A percentile compares a stretch with the other conserved stretches of the same genome.
Conservation (phyloP, 2,888 invertebrate genomes). For the Sinohyriopsis cumingii region DNA sequence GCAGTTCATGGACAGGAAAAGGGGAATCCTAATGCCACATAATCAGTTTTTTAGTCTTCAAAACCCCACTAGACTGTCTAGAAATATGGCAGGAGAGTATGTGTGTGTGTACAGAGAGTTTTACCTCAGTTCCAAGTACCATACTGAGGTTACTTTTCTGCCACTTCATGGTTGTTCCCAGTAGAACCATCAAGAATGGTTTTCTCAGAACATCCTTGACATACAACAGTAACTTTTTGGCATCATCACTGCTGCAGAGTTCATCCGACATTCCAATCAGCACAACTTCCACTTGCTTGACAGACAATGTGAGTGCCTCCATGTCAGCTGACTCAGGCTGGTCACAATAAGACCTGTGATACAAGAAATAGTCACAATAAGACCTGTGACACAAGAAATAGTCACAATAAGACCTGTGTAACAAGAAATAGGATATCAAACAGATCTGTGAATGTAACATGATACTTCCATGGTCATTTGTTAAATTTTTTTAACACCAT, state of each 20-base stretch:
- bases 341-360: slow-evolving; percentile 57
- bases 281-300: slow-evolving; percentile 61
- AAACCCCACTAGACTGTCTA: too few relatives aligned
- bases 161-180: slow-evolving; percentile 62
- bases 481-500: too few relatives aligned
- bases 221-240: slow-evolving; percentile 57
- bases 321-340: slow-evolving; percentile 55
- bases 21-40: too few relatives aligned
- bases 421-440: slow-evolving; percentile 12
- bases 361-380: slow-evolving; percentile 13
- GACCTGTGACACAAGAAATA: too few relatives aligned
- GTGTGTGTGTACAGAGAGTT: background rate
- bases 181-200: slow-evolving; percentile 55
- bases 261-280: slow-evolving; percentile 65
- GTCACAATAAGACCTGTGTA: slow-evolving; percentile 56
- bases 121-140: slow-evolving; percentile 52
- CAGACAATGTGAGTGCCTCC: slow-evolving; percentile 56
- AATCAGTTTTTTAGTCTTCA: too few relatives aligned
- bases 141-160: slow-evolving; percentile 54
- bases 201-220: slow-evolving; percentile 58
- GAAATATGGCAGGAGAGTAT: too few relatives aligned
- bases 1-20: too few relatives aligned
- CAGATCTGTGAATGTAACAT: background rate
- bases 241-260: slow-evolving; percentile 53
- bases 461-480: too few relatives aligned